Percentiles rank a stretch among this genome's conserved stretches.
These are phyloP conservation scores for Hydractinia echinata DNA, from an alignment of 30 jellyfish, hydroid and myxozoan species.

Conservation along the genomic window DNA sequence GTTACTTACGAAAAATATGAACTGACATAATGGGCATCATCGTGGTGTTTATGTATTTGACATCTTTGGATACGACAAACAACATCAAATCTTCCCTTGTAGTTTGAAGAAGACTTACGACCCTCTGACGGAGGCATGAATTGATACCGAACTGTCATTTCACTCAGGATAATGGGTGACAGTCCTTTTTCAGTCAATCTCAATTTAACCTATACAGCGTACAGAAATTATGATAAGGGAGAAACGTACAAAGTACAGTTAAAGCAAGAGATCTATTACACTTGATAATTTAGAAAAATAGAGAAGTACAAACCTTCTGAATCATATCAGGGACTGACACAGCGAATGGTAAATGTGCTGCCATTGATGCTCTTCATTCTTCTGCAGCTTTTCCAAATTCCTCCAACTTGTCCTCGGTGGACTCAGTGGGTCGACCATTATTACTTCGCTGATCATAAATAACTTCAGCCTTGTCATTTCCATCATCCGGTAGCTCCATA, in stretches of 20 bases:
- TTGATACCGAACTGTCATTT: background rate
- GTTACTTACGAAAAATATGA: conserved; percentile 33
- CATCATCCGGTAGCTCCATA: too few species aligned
- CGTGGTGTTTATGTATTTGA: conserved; percentile 24
- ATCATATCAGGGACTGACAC: too few species aligned
- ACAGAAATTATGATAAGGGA: background rate
- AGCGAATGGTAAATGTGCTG: too few species aligned
- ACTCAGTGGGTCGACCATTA: too few species aligned
- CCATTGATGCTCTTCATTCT: too few species aligned
- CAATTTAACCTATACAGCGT: background rate
- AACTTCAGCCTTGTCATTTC: too few species aligned
- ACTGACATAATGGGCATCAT: conserved; percentile 29
- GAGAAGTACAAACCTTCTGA: too few species aligned
- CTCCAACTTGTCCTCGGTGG: too few species aligned
- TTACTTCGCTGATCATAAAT: too few species aligned
- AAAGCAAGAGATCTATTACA: too few species aligned
- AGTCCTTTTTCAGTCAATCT: background rate
- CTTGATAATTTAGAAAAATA: too few species aligned
- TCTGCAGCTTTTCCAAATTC: too few species aligned
- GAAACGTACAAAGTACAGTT: background rate
- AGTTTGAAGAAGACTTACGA: background rate
- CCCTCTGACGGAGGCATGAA: background rate
- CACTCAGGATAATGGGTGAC: background rate
- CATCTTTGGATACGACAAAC: conserved; percentile 29
- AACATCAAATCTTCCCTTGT: conserved; percentile 16